phyloP scores from a whole-genome alignment of 2,888 invertebrate genomes.

The Ophion ventricosus region DNA sequence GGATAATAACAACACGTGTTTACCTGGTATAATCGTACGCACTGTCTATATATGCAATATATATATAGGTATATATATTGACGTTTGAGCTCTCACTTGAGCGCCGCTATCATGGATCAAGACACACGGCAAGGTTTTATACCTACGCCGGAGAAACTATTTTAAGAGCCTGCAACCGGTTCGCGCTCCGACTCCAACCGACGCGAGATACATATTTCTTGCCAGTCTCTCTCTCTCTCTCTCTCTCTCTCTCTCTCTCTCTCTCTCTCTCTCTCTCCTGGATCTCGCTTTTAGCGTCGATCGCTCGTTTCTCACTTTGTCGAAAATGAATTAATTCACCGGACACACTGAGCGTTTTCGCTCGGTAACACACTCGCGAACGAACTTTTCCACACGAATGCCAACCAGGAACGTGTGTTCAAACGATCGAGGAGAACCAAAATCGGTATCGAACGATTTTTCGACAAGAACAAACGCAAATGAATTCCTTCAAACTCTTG shows the following conservation, averaged over 20 bases:
- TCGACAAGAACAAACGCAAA: not conserved
- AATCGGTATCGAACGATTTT: not conserved
- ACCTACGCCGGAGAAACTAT: slow-evolving; percentile 76
- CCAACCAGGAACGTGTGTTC: not conserved
- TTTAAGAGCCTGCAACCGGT: slow-evolving; percentile 77
- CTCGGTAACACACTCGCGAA: not conserved
- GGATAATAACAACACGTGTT: slow-evolving; percentile 39
- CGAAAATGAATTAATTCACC: not conserved
- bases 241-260: slow-evolving; percentile 3
- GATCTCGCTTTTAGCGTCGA: not conserved
- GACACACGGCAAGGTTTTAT: slow-evolving; percentile 59
- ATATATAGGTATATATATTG: slow-evolving; percentile 39
- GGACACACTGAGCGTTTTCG: not conserved
- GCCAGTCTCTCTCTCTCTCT: not conserved
- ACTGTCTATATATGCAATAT: slow-evolving; percentile 11
- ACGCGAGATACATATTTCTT: slow-evolving; percentile 68
- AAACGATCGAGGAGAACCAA: not conserved
- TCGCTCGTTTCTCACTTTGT: not conserved
- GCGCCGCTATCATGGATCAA: slow-evolving; percentile 18
- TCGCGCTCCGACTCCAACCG: slow-evolving; percentile 69
- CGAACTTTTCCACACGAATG: not conserved
- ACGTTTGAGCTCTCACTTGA: slow-evolving; percentile 52
- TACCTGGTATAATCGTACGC: slow-evolving; percentile 21
- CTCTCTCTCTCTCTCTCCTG: slow-evolving; percentile 3
- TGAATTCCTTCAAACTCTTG: too few relatives aligned